Conservation (phyloP, 2,888 invertebrate species). For the Drosophila eohydei region DNA sequence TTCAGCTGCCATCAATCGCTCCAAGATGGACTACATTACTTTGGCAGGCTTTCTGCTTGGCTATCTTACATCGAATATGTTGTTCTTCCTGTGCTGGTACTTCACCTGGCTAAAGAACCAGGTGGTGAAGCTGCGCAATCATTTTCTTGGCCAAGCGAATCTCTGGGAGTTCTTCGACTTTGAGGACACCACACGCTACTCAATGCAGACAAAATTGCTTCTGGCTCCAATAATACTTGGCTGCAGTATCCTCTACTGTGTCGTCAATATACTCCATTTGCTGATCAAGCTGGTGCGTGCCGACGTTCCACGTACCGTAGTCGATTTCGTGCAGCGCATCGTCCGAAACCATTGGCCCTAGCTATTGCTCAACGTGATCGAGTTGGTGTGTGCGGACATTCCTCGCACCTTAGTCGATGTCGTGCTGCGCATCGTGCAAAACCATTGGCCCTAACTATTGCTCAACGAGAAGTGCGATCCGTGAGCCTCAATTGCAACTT, state of each 20-base stretch:
- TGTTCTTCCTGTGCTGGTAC: conserved; percentile 65
- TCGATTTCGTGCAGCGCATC: conserved; percentile 58
- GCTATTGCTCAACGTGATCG: background rate
- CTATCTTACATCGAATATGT: conserved; percentile 63
- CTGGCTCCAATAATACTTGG: conserved; percentile 65
- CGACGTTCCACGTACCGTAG: conserved; percentile 59
- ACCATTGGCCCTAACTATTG: conserved; percentile 9
- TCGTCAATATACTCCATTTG: conserved; percentile 59
- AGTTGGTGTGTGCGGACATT: conserved; percentile 64
- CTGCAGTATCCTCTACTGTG: conserved; percentile 60
- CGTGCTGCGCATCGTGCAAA: conserved; percentile 41
- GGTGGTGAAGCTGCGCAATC: conserved; percentile 58
- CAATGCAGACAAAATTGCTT: conserved; percentile 66
- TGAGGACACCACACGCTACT: conserved; percentile 59
- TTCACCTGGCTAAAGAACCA: conserved; percentile 70
- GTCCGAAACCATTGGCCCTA: conserved; percentile 16
- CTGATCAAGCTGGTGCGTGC: conserved; percentile 57
- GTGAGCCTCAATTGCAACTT: conserved; percentile 8
- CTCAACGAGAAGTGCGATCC: background rate
- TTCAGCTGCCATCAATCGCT: background rate
- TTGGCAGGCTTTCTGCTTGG: conserved; percentile 68
- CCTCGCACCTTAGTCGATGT: conserved; percentile 59
- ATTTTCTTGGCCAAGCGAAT: conserved; percentile 63
- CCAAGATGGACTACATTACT: conserved; percentile 72
- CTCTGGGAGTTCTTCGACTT: conserved; percentile 73